Conservation (phyloP, 2,797 vertebrate genomes). For the Parauchenoglanis punctatus region DNA sequence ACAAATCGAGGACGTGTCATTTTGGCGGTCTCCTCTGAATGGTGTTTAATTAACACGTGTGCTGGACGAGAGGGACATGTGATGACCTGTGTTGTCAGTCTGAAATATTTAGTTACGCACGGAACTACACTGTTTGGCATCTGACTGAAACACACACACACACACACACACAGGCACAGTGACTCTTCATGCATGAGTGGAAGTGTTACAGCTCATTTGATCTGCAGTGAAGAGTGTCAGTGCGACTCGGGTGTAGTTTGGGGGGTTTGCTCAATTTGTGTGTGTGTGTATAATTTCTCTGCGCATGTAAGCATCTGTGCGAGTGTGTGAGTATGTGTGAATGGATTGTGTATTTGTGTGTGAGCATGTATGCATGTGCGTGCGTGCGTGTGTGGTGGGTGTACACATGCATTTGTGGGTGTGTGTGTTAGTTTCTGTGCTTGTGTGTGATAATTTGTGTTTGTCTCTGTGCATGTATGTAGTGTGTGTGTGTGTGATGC, state of each 20-base stretch:
- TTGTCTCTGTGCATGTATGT: background rate
- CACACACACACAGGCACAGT: constrained; percentile 19
- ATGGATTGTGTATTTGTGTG: background rate
- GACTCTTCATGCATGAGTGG: background rate
- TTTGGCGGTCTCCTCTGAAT: background rate
- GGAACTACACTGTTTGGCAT: background rate
- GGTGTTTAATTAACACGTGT: background rate
- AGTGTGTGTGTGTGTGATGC: background rate
- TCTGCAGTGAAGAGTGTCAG: background rate
- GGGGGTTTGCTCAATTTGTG: background rate
- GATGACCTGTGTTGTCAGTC: background rate
- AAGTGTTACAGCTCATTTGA: constrained; percentile 29
- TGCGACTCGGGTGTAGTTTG: background rate
- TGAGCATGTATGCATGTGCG: background rate
- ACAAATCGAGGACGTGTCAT: background rate
- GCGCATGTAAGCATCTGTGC: background rate
- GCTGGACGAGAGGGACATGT: background rate
- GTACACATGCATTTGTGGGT: background rate
- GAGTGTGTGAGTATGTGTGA: background rate
- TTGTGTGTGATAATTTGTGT: background rate
- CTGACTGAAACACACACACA: background rate
- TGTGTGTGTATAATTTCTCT: background rate
- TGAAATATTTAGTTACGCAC: constrained; percentile 1
- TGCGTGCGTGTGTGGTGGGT: background rate
- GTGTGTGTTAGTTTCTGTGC: background rate